Percentiles rank a stretch among this genome's conserved stretches.
Conservation (phyloP, 2,797 vertebrate genomes). For the Crypturellus tataupa region DNA sequence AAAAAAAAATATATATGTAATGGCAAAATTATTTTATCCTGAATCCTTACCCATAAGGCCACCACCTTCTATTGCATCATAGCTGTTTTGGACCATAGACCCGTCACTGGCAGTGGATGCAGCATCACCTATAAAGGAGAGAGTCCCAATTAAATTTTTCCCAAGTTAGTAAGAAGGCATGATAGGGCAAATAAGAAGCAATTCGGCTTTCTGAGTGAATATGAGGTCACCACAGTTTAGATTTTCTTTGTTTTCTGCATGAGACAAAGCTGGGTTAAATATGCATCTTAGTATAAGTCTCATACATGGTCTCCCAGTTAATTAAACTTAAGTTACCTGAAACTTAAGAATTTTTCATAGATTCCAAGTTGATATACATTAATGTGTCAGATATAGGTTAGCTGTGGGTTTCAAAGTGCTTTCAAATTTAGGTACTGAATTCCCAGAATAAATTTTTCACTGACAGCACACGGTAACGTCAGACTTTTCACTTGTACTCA, state of each 20-base stretch:
- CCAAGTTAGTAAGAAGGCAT: background rate
- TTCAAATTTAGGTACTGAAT: background rate
- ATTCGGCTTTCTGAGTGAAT: background rate
- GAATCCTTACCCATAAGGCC: conserved; percentile 87
- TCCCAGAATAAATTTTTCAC: background rate
- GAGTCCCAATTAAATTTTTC: background rate
- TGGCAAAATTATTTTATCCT: background rate
- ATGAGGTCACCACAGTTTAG: background rate
- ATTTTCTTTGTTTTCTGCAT: background rate
- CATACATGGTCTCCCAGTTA: rapidly evolving
- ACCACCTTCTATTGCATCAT: conserved; percentile 90
- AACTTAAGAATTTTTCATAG: background rate
- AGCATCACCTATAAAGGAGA: conserved; percentile 75
- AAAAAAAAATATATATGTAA: rapidly evolving
- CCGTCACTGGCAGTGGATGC: conserved; percentile 80
- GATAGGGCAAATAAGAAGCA: background rate
- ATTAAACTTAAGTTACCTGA: background rate
- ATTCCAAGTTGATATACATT: background rate
- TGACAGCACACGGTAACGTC: background rate
- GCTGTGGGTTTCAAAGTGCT: background rate
- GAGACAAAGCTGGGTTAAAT: background rate
- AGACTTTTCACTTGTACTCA: background rate
- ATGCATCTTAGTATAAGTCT: background rate
- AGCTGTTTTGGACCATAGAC: conserved; percentile 84
- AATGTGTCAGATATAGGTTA: background rate